A percentile compares a stretch with the other conserved stretches of the same genome.
Conservation (phyloP, 2,888 invertebrate genomes). For the Gymnocheta viridis region DNA sequence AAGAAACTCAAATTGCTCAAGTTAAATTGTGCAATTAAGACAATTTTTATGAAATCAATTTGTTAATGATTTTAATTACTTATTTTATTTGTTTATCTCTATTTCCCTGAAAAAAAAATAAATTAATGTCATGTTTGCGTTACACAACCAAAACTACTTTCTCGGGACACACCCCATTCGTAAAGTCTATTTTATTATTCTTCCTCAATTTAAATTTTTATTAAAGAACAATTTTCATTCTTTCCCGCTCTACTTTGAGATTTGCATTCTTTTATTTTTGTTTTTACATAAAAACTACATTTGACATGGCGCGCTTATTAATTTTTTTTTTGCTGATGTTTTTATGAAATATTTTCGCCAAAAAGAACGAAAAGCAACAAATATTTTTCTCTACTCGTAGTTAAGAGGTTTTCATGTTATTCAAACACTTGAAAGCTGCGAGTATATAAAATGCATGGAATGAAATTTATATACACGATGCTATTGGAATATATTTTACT, state of each 20-base stretch:
- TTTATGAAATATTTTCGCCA: slow-evolving; percentile 34
- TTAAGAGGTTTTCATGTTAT: slow-evolving; percentile 29
- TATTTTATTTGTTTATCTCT: neutral
- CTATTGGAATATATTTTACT: slow-evolving; percentile 64
- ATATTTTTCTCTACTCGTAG: slow-evolving; percentile 59
- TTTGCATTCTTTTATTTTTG: neutral
- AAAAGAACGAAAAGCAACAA: slow-evolving; percentile 34
- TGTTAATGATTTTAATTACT: slow-evolving; percentile 1
- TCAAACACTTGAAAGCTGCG: slow-evolving; percentile 46
- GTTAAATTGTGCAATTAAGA: neutral
- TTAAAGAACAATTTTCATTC: slow-evolving; percentile 41
- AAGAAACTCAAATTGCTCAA: neutral
- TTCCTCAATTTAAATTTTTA: slow-evolving; percentile 31
- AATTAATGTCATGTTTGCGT: slow-evolving; percentile 2
- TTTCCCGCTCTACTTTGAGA: slow-evolving; percentile 49
- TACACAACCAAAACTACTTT: neutral
- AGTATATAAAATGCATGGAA: slow-evolving; percentile 56
- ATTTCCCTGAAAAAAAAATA: neutral
- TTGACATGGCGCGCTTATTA: slow-evolving; percentile 64
- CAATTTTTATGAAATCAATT: neutral
- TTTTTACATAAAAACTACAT: slow-evolving; percentile 26
- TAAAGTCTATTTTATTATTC: slow-evolving; percentile 32
- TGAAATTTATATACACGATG: slow-evolving; percentile 44
- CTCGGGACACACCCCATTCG: slow-evolving; percentile 52
- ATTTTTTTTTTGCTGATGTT: slow-evolving; percentile 31